Base-by-base conservation (phyloP, 2,888 invertebrate genomes). In the Syrphus vitripennis region DNA sequence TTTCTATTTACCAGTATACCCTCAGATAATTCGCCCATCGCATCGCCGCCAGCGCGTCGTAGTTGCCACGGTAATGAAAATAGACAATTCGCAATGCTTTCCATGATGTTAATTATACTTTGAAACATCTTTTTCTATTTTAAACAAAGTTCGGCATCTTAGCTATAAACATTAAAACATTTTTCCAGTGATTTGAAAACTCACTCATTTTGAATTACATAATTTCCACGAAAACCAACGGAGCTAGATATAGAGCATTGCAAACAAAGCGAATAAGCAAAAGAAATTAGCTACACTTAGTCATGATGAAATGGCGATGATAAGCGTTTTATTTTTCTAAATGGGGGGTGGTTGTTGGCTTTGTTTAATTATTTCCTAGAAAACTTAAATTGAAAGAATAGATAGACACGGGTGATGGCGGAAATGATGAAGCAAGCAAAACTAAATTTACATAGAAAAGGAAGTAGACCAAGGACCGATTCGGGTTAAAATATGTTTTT, bases 261-360 rank as follows among this genome's bases (percentile, higher is more conserved):
- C n/a, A 29, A 21, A 12, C 4, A n/a, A n/a, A 16, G 19, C 5
- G 10, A 10, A 50, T n/a, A n/a, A n/a, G 50, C 34, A 16, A 7
- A 31, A 57, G 61, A 71, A 81, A 89, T 89, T 89, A 88, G 88
- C 89, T 80, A 88, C 89, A 89, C 88, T 89, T 88, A 88, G 88
- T 88, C 88, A 88, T 88, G 88, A 88, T 88, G 88, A 89, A 88
- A 88, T 87, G 87, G 81, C 65, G 79, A 88, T 89, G 88, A 88
- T 88, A 87, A 83, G 89, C 88, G 55, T 86, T 91, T 90, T 92
- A 83, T 80, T 70, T 57, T 3, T 19, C 6, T 12, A 14, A 12
- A 19, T 45, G 65, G 45, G 72, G 63, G 74, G 14, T 40, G 26
- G 70, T 29, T 70, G 34, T 71, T 75, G n/a, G 42, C 31, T 69